Evolutionary conservation across 2,888 invertebrate species (phyloP), one percentile per base, ranked within the genome.

Genomic region (Portevinia maculata): DNA sequence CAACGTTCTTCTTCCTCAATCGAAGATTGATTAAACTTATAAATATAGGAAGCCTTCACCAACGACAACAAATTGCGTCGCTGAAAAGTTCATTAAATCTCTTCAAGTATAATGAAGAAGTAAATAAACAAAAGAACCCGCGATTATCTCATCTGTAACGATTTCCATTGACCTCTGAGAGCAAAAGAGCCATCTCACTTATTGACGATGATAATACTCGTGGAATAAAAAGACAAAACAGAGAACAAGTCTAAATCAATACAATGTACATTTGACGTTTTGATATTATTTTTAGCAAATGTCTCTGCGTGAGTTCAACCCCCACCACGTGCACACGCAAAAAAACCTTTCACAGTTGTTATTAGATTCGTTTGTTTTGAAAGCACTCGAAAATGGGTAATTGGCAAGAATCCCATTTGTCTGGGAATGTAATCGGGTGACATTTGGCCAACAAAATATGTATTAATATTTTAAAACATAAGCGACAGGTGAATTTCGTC

Each of bases 91-190:
- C 55, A 64, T 55, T 37, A 57, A 64, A 64, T 39, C 48, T 30
- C 39, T 46, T 55, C 15, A 11, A 48, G 11, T 34, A 19, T 37
- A 34, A 62, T 69, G 50, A 13, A 69, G 50, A 13, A 55, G 60
- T 60, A 70, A 57, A 70, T 24, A 62, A 67, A 73, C 64, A 71
- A 50, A 34, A 52, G 28, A 74, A 19, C 55, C 0, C 48, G 55
- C 48, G 41, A 75, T 64, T 79, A 79, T 71, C 57, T 59, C 52
- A 59, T 44, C 37, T 73, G 39, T 41, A 74, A 53, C 41, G 48
- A 17, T 74, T 74, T 74, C 74, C 50, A 55, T 64, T 79, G 75
- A 69, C 79, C 69, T 60, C 62, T 39, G 9, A 19, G 28, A 46
- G 30, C 32, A 37, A 6, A 28, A 37, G 46, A 19, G 44, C 11